Conservation (phyloP, 2,888 invertebrate species). For the Theretra japonica region DNA sequence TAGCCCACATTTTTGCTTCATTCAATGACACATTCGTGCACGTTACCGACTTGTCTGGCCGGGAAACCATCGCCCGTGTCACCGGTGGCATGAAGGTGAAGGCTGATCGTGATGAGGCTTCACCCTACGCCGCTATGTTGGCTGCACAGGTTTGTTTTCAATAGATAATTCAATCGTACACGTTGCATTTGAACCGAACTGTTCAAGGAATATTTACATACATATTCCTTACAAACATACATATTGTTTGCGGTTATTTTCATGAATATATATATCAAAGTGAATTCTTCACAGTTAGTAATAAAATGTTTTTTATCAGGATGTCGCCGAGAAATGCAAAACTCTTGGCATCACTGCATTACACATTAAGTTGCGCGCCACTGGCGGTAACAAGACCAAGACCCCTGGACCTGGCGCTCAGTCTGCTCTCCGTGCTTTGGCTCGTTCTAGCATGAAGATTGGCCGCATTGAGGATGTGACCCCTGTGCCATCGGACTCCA, state of each 20-base stretch:
- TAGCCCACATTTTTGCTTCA: conserved; percentile 99
- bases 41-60: conserved; percentile 99
- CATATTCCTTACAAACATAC: too few relatives aligned
- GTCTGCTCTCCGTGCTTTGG: conserved; percentile 98
- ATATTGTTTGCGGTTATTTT: too few relatives aligned
- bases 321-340: conserved; percentile 99
- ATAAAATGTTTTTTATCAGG: conserved; percentile 80
- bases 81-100: conserved; percentile 99
- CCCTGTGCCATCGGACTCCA: conserved; percentile 99
- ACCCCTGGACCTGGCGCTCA: conserved; percentile 99
- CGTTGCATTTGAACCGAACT: conserved; percentile 16
- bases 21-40: conserved; percentile 99
- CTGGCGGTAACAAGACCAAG: conserved; percentile 99
- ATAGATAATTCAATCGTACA: neutral
- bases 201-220: neutral
- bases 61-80: conserved; percentile 96
- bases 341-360: conserved; percentile 98
- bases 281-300: neutral
- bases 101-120: conserved; percentile 99
- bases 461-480: conserved; percentile 99
- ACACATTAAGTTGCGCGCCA: conserved; percentile 99
- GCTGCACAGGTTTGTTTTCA: conserved; percentile 93
- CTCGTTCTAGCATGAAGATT: conserved; percentile 99
- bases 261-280: too few relatives aligned
- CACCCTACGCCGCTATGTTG: conserved; percentile 99